These are phyloP conservation scores for Mus musculus DNA, from an alignment of 2,113 vertebrate species.

Conservation along the genomic window GRCm39 chr12:100343001-100343500, in stretches of 20 bases:
- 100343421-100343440: neutral
- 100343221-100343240: neutral
- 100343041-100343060: constrained; percentile 30
- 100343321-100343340: neutral
- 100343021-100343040: constrained; percentile 48
- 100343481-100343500: constrained; percentile 40
- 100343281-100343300: neutral
- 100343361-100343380: neutral
- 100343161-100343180: neutral
- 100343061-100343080: neutral
- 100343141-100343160: too few relatives aligned
- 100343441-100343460: constrained; percentile 56
- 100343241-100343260: neutral
- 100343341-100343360: constrained; percentile 65
- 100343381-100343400: constrained; percentile 29
- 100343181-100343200: neutral
- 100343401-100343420: neutral
- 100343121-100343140: neutral
- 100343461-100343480: constrained; percentile 37
- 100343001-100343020: constrained; percentile 63
- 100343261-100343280: constrained; percentile 17
- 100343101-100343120: neutral
- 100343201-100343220: neutral
- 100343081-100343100: neutral
- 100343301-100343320: neutral